phyloP scores from a whole-genome alignment of 2,113 vertebrate genomes.

The Chaetodon auriga region DNA sequence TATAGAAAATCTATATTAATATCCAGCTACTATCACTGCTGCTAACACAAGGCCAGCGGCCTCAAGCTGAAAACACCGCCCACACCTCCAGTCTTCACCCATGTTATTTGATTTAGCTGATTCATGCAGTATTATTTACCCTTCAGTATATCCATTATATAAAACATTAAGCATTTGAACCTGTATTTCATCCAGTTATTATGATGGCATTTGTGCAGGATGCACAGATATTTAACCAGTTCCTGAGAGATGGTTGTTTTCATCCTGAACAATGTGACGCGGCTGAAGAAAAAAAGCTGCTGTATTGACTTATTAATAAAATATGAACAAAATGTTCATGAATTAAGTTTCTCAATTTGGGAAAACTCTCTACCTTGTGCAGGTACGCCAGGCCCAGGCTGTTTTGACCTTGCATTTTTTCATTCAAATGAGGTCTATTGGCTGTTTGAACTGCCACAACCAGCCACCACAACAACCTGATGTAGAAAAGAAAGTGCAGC shows the following conservation, averaged over 20 bases:
- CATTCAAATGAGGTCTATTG: constrained; percentile 12
- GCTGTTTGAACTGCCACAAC: constrained; percentile 3
- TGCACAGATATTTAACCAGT: background rate
- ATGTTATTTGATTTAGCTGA: background rate
- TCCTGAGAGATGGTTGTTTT: background rate
- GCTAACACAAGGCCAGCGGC: background rate
- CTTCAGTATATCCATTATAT: background rate
- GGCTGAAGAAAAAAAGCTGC: background rate
- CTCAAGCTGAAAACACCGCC: background rate
- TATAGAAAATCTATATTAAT: background rate
- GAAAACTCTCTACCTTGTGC: constrained; percentile 4
- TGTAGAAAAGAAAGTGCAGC: background rate
- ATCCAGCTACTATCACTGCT: background rate
- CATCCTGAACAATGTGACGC: background rate
- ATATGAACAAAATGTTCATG: constrained; percentile 7
- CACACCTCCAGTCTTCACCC: constrained; percentile 4
- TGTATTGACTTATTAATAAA: background rate
- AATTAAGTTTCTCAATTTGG: constrained; percentile 21
- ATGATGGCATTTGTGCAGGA: no score
- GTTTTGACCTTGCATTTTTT: constrained; percentile 12
- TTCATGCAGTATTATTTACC: background rate
- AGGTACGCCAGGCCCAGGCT: background rate
- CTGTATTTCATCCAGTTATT: background rate
- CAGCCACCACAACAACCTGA: constrained; percentile 49
- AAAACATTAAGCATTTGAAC: background rate